Evolutionary conservation across 2,888 invertebrate genomes (phyloP), one percentile per base, ranked within the genome.

Genomic region (Drosophila sordidula): DNA sequence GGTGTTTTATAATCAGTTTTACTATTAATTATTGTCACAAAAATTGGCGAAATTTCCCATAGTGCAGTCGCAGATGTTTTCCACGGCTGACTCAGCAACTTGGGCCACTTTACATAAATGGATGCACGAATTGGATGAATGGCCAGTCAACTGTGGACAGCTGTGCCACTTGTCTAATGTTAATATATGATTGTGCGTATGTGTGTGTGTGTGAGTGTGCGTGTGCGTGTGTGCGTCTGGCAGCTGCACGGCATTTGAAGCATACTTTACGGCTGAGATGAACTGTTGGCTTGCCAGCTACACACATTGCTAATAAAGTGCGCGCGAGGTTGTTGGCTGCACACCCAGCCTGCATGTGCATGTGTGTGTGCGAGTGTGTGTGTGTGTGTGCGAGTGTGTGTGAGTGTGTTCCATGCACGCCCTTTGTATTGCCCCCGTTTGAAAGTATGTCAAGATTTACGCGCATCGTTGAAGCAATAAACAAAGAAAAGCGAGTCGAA

Each of bases 391-490:
- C n/a, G n/a, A n/a, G n/a, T n/a, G n/a, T n/a, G n/a, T n/a, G n/a
- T n/a, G n/a, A 25, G 25, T 52, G 57, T 18, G 39, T 29, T 52
- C 2, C 41, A 44, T 14, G 46, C 25, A 26, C 59, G 63, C 54
- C 72, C 56, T 54, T 64, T 67, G 29, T 45, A 58, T 59, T 61
- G 63, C 66, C 56, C 38, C 38, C 14, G 46, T 66, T 59, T 26
- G 42, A 55, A 49, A 79, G 83, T 83, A 86, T 88, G 83, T 83
- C 89, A 83, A 83, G 89, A 88, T 88, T 86, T 82, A 83, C 83
- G 83, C 87, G 89, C 83, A 79, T 88, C 89, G 87, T 83, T 88
- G 73, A 68, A 69, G 77, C 66, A 65, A 78, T 72, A 73, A 75
- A 84, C 57, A 70, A 79, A 72, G 64, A 34, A 51, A 44, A 63